Percentiles rank a stretch among this genome's conserved stretches.
Conservation (phyloP, 2,797 vertebrate genomes). For the Pygocentrus nattereri region DNA sequence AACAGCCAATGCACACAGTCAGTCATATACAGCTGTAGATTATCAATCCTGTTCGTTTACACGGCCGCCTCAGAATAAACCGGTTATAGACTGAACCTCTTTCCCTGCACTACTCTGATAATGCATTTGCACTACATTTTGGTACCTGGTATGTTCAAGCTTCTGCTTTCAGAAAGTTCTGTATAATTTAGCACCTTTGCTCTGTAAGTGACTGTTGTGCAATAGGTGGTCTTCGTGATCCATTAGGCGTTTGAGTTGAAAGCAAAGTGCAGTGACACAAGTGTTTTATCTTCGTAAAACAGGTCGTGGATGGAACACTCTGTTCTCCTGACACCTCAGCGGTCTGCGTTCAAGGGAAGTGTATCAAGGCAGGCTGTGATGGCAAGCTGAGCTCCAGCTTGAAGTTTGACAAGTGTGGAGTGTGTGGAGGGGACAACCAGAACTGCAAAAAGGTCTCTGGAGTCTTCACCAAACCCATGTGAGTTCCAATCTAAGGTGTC, state of each 20-base stretch:
- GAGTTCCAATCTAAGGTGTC: conserved; percentile 67
- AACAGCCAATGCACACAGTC: conserved; percentile 27
- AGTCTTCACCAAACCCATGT: conserved; percentile 96
- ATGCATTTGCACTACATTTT: not conserved
- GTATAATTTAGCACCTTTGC: conserved; percentile 34
- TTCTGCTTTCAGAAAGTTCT: conserved; percentile 5
- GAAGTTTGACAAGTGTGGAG: conserved; percentile 95
- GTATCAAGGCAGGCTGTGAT: conserved; percentile 96
- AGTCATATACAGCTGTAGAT: conserved; percentile 50
- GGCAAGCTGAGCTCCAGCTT: conserved; percentile 91
- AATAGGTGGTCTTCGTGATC: conserved; percentile 5
- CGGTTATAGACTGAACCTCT: conserved; percentile 10
- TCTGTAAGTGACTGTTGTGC: conserved; percentile 14
- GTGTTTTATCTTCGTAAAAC: conserved; percentile 43
- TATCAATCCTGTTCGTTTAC: conserved; percentile 64
- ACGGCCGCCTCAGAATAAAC: conserved; percentile 58
- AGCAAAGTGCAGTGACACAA: conserved; percentile 9
- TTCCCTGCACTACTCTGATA: not conserved
- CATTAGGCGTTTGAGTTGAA: conserved; percentile 20
- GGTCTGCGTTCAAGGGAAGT: conserved; percentile 95
- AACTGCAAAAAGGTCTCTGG: conserved; percentile 97
- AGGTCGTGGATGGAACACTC: conserved; percentile 96
- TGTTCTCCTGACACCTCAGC: conserved; percentile 95
- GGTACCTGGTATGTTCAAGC: not conserved
- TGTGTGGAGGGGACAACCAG: conserved; percentile 94